Evolutionary conservation across 1,140 invertebrate genomes (phyloP).

Genomic region (Heliothis subflexa): DNA sequence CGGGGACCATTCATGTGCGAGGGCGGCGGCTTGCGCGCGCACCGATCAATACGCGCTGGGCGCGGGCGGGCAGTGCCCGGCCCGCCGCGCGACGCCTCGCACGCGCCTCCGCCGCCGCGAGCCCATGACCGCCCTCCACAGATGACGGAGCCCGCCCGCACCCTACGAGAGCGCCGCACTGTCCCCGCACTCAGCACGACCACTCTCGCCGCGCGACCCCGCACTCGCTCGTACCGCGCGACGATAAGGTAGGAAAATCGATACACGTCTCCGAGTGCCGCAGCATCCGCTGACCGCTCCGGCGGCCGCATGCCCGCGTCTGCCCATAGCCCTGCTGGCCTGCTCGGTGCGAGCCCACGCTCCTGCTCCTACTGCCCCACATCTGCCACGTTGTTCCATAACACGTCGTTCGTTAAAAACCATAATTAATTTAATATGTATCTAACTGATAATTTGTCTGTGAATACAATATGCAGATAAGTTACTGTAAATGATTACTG

Average conservation of each 20-base stretch:
- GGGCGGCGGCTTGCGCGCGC: slow-evolving; percentile 80
- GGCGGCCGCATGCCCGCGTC: slow-evolving; percentile 6
- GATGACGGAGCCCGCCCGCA: slow-evolving; percentile 78
- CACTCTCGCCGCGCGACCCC: slow-evolving; percentile 54
- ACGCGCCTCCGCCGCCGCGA: slow-evolving; percentile 66
- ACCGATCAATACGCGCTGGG: slow-evolving; percentile 70
- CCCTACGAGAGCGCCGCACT: slow-evolving; percentile 61
- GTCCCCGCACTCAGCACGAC: slow-evolving; percentile 66
- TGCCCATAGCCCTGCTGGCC: slow-evolving; percentile 1
- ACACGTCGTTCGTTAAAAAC: background rate
- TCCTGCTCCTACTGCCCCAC: background rate
- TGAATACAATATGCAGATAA: background rate
- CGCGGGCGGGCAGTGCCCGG: slow-evolving; percentile 75
- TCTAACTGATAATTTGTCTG: background rate
- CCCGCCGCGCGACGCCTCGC: slow-evolving; percentile 72
- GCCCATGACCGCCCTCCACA: slow-evolving; percentile 79
- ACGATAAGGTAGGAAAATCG: slow-evolving; percentile 78
- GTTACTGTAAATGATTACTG: background rate
- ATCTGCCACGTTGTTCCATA: slow-evolving; percentile 4
- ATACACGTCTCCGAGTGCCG: slow-evolving; percentile 59
- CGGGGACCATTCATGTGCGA: slow-evolving; percentile 78
- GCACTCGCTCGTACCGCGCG: slow-evolving; percentile 60
- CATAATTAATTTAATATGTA: background rate
- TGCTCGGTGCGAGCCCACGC: background rate
- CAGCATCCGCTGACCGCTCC: slow-evolving; percentile 57